Percentiles rank a stretch among this genome's conserved stretches.
These are phyloP conservation scores for Drosophila monieri DNA, from an alignment of 2,888 invertebrate genomes.

Conservation along the genomic window DNA sequence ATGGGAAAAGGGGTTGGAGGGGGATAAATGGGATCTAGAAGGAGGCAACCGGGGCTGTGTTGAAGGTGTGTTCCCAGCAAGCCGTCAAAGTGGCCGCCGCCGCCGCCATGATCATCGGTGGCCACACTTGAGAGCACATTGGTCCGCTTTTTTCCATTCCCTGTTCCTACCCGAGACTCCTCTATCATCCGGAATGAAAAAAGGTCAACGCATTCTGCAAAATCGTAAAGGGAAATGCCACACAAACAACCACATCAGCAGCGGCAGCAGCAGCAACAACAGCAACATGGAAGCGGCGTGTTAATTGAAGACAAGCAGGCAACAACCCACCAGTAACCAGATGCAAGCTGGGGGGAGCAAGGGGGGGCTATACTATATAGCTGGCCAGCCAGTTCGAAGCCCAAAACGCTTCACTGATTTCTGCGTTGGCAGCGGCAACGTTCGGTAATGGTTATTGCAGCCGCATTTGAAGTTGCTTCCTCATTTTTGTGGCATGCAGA, in stretches of 20 bases:
- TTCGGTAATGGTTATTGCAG: constrained; percentile 37
- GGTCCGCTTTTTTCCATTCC: neutral
- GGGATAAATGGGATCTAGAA: neutral
- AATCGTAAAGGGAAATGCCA: constrained; percentile 73
- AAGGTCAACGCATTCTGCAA: constrained; percentile 76
- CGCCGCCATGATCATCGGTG: constrained; percentile 35
- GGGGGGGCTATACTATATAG: constrained; percentile 6
- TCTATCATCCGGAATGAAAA: constrained; percentile 27
- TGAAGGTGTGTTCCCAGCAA: constrained; percentile 67
- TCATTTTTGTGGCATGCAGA: constrained; percentile 67
- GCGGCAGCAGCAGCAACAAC: constrained; percentile 2
- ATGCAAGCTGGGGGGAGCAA: neutral
- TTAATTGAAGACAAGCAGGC: constrained; percentile 78
- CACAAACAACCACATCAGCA: constrained; percentile 52
- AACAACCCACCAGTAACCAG: constrained; percentile 30
- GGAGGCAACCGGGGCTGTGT: constrained; percentile 1
- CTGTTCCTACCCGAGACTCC: neutral
- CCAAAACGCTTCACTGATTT: constrained; percentile 68
- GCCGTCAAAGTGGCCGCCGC: constrained; percentile 71
- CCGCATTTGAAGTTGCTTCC: constrained; percentile 64
- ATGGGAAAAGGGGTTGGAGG: constrained; percentile 59
- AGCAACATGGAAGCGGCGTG: constrained; percentile 74
- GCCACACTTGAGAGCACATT: constrained; percentile 75
- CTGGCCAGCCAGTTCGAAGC: constrained; percentile 46
- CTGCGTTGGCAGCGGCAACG: constrained; percentile 45